Conservation (phyloP, 2,113 vertebrate species). For the Isurus oxyrinchus region DNA sequence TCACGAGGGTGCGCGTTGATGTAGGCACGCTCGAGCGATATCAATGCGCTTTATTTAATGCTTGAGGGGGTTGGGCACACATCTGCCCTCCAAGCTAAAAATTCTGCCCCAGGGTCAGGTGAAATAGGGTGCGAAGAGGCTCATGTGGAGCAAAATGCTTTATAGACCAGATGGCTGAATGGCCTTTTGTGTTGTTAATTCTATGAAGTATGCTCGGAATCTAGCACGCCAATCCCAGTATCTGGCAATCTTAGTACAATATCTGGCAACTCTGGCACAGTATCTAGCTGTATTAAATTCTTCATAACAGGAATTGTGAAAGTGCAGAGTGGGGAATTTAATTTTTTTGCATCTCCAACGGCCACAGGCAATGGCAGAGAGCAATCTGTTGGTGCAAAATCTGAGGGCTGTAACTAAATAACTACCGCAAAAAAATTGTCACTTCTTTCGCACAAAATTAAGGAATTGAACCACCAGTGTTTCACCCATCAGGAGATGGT, state of each 20-base stretch:
- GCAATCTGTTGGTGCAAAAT: background rate
- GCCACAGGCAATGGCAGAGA: background rate
- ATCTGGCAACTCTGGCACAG: background rate
- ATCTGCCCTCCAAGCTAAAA: too few relatives aligned
- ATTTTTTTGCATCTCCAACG: background rate
- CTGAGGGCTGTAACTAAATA: background rate
- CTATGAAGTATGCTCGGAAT: background rate
- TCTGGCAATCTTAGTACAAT: background rate
- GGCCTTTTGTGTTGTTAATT: background rate
- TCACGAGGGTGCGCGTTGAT: too few relatives aligned
- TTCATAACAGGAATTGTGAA: background rate
- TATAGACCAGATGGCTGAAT: background rate
- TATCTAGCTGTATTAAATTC: background rate
- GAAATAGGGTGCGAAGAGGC: background rate
- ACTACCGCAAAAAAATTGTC: background rate
- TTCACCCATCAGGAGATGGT: background rate
- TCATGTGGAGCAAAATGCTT: background rate
- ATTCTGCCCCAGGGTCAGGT: background rate
- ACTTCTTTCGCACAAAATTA: background rate
- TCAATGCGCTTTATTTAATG: too few relatives aligned
- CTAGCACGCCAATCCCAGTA: background rate
- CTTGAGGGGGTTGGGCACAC: too few relatives aligned
- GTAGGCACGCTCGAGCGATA: too few relatives aligned
- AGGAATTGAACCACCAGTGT: too few relatives aligned
- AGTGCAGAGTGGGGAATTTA: background rate